A percentile compares a stretch with the other conserved stretches of the same genome.
phyloP scores from a whole-genome alignment of 2,888 invertebrate species.

The Tetrapedia diversipes region DNA sequence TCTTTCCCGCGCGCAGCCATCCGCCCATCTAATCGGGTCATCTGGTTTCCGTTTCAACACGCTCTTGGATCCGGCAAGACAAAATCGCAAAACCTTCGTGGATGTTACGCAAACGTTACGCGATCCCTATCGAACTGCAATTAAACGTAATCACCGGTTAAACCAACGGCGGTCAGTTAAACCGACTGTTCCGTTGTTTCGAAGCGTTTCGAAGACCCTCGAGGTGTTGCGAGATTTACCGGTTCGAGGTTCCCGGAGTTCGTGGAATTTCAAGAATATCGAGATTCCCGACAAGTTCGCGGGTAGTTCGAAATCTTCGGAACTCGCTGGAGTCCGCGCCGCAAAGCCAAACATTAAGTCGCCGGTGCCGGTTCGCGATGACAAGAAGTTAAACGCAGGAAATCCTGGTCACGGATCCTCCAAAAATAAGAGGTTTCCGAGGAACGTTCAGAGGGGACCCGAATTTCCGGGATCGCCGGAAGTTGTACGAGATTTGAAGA shows the following conservation, averaged over 20 bases:
- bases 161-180: neutral
- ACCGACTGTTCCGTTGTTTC: neutral
- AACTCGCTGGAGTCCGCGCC: neutral
- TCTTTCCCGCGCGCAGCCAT: neutral
- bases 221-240: neutral
- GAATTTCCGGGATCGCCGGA: neutral
- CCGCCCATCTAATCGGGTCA: neutral
- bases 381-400: constrained; percentile 35
- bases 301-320: constrained; percentile 32
- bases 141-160: neutral
- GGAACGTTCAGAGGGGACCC: neutral
- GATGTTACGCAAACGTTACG: neutral
- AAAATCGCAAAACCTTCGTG: neutral
- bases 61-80: neutral
- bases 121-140: neutral
- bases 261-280: constrained; percentile 38
- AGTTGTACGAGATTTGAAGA: neutral
- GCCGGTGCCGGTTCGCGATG: constrained; percentile 20
- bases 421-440: neutral
- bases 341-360: constrained; percentile 39
- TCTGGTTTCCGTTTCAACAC: constrained; percentile 7
- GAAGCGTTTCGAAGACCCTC: neutral
- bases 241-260: neutral
- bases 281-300: constrained; percentile 18
- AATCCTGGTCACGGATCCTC: neutral